Base-by-base conservation (phyloP, 2,888 invertebrate genomes). In the Mamestra brassicae region DNA sequence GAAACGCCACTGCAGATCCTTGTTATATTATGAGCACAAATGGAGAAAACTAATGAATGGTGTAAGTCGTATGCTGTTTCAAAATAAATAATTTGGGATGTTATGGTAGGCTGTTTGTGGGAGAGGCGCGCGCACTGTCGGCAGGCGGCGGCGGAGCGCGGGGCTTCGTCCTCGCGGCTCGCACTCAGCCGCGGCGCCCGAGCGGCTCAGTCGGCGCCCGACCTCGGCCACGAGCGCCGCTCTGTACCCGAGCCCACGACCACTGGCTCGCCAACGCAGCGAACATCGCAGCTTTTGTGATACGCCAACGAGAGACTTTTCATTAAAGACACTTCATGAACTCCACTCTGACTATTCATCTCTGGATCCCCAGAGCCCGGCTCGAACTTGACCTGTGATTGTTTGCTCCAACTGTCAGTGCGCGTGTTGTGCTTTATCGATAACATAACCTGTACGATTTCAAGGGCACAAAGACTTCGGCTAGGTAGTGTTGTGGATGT, bases 391-490 rank as follows among this genome's bases (percentile, higher is more conserved):
- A 93, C 92, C 92, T 94, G 95, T 95, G 96, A 94, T 95, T 95
- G 95, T 95, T 94, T 95, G 93, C 90, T 91, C 91, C 90, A 94
- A 93, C 95, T 95, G 95, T 93, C 95, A 95, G 95, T 95, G 95
- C 94, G 95, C 94, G 95, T 96, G 96, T 96, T 95, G 95, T 96
- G 96, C 93, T 96, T 94, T 95, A 95, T 95, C 95, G 94, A 96
- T 95, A 96, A 95, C 95, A 95, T 96, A 96, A 96, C 96, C 96
- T 96, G 95, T 95, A 95, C 93, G 91, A 91, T 94, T 95, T 96
- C 96, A 96, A 96, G 96, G 96, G 94, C 96, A 94, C 89, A 87
- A 89, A 91, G 91, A 92, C 90, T 90, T 87, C 86, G 87, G 87
- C 89, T 86, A 89, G 90, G 92, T 92, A 87, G 93, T 93, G 93